Evolutionary conservation across 2,797 vertebrate species (phyloP), one percentile per base, ranked within the genome.

Genomic region (Sebastes matsubarae): DNA sequence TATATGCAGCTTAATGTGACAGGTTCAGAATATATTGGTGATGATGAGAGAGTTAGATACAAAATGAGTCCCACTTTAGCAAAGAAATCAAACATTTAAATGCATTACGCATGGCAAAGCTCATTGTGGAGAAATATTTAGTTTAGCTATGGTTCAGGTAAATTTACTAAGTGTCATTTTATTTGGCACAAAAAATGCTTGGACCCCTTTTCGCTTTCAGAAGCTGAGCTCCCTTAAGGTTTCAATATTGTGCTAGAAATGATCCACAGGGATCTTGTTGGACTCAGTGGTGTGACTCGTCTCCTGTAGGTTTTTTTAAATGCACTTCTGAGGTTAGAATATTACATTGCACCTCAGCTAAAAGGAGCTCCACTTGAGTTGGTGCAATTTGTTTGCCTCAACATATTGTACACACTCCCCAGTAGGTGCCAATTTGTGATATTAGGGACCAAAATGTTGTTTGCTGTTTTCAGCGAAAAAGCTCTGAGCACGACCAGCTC

Each of bases 1-100:
- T 81, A 86, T 83, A 83, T 85, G 75, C 92, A 89, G 86, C 92
- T 91, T 93, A 92, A 89, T 86, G 82, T 91, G 91, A 92, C 86
- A 84, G 73, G 77, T 84, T 84, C 70, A 82, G 82, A 90, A 91
- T 89, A 79, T 83, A 91, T 85, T 87, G 90, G 85, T 68, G 87
- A 89, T 88, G 91, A 88, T 86, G 80, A 91, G 72, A 91, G 68
- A 61, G 80, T 87, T 85, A 90, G 91, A 93, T 84, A 90, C 74
- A 90, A 88, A 93, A 90, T 32, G 46, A 75, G 22, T 60, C 61
- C 54, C 25, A 27, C 72, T 80, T 75, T 68, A 46, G 80, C 46
- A 74, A 64, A 70, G 73, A 72, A 72, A 83, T 66, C 14, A 61
- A 69, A 74, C 67, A 74, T 86, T 78, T 71, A 77, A 82, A 87